These are phyloP conservation scores for Catagonus wagneri DNA, from an alignment of 2,113 vertebrate genomes.

Conservation along the genomic window DNA sequence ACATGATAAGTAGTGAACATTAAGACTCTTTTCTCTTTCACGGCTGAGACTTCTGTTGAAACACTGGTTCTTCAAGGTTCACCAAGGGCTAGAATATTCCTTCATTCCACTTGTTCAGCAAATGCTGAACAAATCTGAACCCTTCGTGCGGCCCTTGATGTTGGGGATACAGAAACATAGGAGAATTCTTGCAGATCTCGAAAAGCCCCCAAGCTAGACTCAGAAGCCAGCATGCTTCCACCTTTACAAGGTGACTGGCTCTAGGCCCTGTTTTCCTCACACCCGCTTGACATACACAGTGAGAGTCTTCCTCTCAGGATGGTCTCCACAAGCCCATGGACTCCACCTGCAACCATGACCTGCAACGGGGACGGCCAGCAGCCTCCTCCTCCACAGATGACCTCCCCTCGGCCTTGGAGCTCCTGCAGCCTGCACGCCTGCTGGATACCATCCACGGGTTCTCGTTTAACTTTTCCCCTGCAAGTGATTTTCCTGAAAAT, in stretches of 20 bases:
- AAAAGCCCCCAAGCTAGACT: background rate
- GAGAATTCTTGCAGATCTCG: background rate
- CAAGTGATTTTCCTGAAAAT: background rate
- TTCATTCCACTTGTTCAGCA: background rate
- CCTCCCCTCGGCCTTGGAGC: background rate
- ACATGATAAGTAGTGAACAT: background rate
- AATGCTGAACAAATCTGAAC: background rate
- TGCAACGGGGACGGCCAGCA: background rate
- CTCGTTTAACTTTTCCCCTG: background rate
- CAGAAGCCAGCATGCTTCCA: background rate
- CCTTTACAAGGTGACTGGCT: background rate
- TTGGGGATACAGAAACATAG: background rate
- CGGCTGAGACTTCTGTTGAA: background rate
- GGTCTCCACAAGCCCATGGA: background rate
- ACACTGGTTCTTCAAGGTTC: background rate
- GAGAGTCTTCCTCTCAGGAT: background rate
- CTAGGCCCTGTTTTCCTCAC: accelerated
- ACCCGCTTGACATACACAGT: too few species aligned
- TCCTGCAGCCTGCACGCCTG: background rate
- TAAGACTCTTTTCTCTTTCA: background rate
- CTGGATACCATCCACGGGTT: background rate
- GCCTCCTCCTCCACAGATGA: background rate
- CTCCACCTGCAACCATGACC: background rate
- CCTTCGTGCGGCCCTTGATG: background rate
- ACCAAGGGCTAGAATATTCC: background rate